Percentiles rank a stretch among this genome's conserved stretches.
Conservation (phyloP, 2,113 vertebrate species). For the Maylandia zebra region DNA sequence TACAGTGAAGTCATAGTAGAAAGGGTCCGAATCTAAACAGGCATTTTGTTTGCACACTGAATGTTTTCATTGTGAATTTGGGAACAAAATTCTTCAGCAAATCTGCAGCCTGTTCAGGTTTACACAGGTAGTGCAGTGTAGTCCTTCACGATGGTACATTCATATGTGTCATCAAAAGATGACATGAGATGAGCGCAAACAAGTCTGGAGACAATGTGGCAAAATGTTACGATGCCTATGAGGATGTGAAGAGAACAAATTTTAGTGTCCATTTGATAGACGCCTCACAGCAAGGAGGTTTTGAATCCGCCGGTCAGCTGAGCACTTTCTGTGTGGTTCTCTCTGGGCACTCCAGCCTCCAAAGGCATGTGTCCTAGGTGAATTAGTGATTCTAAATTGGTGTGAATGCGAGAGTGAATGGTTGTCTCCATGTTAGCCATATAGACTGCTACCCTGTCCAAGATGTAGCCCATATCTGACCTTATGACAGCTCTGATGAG, state of each 20-base stretch:
- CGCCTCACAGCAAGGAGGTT: background rate
- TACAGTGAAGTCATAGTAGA: background rate
- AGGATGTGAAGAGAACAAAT: background rate
- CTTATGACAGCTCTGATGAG: background rate
- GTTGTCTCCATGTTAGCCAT: background rate
- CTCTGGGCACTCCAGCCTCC: background rate
- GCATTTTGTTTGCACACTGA: background rate
- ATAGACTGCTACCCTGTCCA: rapidly evolving
- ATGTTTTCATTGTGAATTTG: background rate
- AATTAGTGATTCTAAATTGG: background rate
- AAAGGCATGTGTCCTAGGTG: background rate
- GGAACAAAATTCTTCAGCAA: background rate
- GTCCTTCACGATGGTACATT: background rate
- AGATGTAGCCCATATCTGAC: background rate
- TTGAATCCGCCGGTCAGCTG: background rate
- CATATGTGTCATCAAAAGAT: background rate
- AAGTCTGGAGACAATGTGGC: background rate
- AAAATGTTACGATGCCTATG: background rate
- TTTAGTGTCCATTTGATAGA: background rate
- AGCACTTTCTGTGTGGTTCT: background rate
- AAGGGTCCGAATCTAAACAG: rapidly evolving
- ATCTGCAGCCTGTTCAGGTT: background rate
- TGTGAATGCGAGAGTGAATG: background rate
- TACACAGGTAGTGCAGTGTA: background rate
- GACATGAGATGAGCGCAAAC: background rate